Evolutionary conservation across 2,888 invertebrate species (phyloP), one percentile per base, ranked within the genome.

Genomic region (Orthosia gracilis): DNA sequence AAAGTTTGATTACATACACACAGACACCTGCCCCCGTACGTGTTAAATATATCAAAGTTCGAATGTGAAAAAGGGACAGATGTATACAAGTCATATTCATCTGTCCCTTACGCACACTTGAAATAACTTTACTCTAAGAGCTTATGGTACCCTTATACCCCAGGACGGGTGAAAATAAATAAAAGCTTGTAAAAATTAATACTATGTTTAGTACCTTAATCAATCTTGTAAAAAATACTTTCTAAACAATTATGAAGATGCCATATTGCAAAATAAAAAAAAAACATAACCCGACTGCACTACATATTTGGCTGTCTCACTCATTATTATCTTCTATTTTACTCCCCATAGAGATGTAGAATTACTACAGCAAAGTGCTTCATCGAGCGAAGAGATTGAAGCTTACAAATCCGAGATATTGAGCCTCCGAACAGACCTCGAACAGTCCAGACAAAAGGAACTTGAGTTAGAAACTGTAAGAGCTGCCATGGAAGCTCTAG

Each of bases 391-490:
- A 92, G 96, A 96, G 84, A 89, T 95, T 49, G 96, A 96, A 83
- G 94, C 94, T 0, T 96, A 96, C 84, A 95, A 96, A 90, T 92
- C 82, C 7, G 94, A 96, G 91, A 90, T 96, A 87, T 81, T 92
- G 21, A 93, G 91, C 78, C 91, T 96, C 52, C 91, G 96, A n/a
- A 87, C 87, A 50, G 96, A 96, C 73, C 85, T 96, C 49, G 96
- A 97, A 88, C 95, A 96, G 65, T 93, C 97, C 1, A 97, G 97
- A 83, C 97, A 97, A 85, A 95, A 97, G 80, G 97, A 97, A 85
- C 91, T 93, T 13, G 96, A 94, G 84, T 89, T 96, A 85, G 93
- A 94, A 85, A 93, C 95, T 55, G 85, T 97, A 59, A 93, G 94
- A 85, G 94, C 94, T 59, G 93, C 92, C 12, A 94, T 94, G 92